phyloP scores from a whole-genome alignment of 1,140 invertebrate genomes.

The Listronotus oregonensis region DNA sequence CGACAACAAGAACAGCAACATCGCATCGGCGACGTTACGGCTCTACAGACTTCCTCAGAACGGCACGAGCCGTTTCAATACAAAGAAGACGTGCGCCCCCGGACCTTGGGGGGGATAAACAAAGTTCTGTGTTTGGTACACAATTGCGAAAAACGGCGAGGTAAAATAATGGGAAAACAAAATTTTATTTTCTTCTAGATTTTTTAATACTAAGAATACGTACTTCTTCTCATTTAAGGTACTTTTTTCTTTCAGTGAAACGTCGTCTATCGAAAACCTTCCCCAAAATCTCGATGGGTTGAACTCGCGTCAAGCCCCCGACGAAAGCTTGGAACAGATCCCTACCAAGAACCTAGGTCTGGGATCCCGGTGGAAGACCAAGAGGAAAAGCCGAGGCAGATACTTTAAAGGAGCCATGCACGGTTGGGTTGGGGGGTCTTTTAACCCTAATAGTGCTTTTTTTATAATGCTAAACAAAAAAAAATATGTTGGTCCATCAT shows the following conservation, averaged over 20 bases:
- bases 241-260: slow-evolving; percentile 40
- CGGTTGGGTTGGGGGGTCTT: slow-evolving; percentile 53
- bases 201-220: slow-evolving; percentile 1
- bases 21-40: slow-evolving; percentile 61
- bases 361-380: slow-evolving; percentile 67
- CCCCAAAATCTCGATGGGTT: slow-evolving; percentile 45
- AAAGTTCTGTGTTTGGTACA: slow-evolving; percentile 68
- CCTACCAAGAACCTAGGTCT: slow-evolving; percentile 62
- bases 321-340: slow-evolving; percentile 52
- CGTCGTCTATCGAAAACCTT: slow-evolving; percentile 46
- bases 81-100: slow-evolving; percentile 41
- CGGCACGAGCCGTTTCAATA: slow-evolving; percentile 40
- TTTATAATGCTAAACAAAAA: too few relatives aligned
- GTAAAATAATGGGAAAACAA: slow-evolving; percentile 50
- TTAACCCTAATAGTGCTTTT: slow-evolving; percentile 35
- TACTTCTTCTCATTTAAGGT: background rate
- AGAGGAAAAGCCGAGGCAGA: slow-evolving; percentile 59
- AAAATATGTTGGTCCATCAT: too few relatives aligned
- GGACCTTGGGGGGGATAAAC: slow-evolving; percentile 60
- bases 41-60: slow-evolving; percentile 61
- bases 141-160: slow-evolving; percentile 61
- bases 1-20: slow-evolving; percentile 56
- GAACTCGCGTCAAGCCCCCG: slow-evolving; percentile 48
- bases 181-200: background rate
- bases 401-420: slow-evolving; percentile 62